Percentiles rank a stretch among this genome's conserved stretches.
Conservation (phyloP, 1,140 invertebrate species). For the Anastatus disparis region DNA sequence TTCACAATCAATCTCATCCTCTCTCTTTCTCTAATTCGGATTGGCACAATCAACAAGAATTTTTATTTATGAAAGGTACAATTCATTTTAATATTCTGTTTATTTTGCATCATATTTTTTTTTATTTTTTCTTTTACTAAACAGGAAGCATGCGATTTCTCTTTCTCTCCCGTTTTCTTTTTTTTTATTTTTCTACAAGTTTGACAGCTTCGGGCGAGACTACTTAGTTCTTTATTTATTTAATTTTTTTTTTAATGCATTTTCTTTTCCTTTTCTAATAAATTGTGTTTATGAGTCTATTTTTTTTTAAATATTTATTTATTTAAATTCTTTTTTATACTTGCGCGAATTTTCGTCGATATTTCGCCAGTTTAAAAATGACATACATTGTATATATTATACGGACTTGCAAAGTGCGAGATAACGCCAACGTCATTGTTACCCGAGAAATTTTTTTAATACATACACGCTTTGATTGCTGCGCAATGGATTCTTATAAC, state of each 20-base stretch:
- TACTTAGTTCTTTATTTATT: no score
- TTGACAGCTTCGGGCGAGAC: slow-evolving; percentile 8
- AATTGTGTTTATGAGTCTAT: not conserved
- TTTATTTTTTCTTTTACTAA: no score
- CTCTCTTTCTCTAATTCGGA: slow-evolving; percentile 32
- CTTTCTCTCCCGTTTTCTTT: not conserved
- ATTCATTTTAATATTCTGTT: slow-evolving; percentile 6
- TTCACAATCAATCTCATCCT: not conserved
- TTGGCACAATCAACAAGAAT: slow-evolving; percentile 45
- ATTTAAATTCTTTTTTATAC: not conserved
- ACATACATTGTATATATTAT: slow-evolving; percentile 15
- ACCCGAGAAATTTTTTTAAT: not conserved
- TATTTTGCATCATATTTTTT: slow-evolving; percentile 26
- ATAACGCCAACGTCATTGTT: slow-evolving; percentile 9
- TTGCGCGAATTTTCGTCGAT: no score
- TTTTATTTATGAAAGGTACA: slow-evolving; percentile 27
- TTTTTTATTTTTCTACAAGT: not conserved
- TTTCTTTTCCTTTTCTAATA: slow-evolving; percentile 12
- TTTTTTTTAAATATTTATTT: not conserved
- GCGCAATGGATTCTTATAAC: not conserved
- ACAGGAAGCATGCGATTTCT: slow-evolving; percentile 38
- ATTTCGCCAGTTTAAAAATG: no score
- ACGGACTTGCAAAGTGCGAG: slow-evolving; percentile 14
- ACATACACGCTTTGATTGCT: not conserved
- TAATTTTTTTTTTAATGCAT: slow-evolving; percentile 19